Evolutionary conservation across 2,888 invertebrate genomes (phyloP).

Genomic region (Eucera pruinosa): DNA sequence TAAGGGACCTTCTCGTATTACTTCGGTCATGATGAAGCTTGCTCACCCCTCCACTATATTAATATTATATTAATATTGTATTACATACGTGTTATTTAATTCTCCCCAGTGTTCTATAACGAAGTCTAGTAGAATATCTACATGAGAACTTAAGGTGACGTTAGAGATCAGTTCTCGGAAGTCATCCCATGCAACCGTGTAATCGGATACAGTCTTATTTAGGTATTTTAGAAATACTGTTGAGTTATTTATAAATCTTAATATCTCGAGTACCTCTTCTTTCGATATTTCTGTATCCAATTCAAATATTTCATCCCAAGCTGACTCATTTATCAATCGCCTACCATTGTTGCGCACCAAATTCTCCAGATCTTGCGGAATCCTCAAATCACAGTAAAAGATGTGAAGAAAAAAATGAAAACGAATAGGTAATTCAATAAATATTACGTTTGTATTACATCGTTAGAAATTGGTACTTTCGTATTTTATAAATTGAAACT

Average conservation of each 20-base stretch:
- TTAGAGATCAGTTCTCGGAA: neutral
- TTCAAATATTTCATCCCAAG: constrained; percentile 62
- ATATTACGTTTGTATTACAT: too few species aligned
- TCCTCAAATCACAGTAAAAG: constrained; percentile 20
- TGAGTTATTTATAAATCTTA: constrained; percentile 81
- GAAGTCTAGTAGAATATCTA: constrained; percentile 4
- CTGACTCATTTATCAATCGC: constrained; percentile 50
- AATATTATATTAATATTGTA: too few species aligned
- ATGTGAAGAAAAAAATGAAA: too few species aligned
- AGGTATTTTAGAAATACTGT: constrained; percentile 80
- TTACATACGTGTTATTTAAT: constrained; percentile 22
- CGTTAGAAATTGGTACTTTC: too few species aligned
- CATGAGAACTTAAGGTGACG: neutral
- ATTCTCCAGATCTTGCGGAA: neutral
- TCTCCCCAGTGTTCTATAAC: constrained; percentile 16
- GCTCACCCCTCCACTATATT: too few species aligned
- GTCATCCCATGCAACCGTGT: neutral
- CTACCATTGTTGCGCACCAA: constrained; percentile 85
- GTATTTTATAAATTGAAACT: too few species aligned
- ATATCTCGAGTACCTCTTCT: constrained; percentile 69
- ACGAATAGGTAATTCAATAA: too few species aligned
- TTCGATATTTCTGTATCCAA: neutral
- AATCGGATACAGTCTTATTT: constrained; percentile 32
- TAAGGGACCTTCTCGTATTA: too few species aligned
- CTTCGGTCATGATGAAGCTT: too few species aligned